Base-by-base conservation (phyloP, 2,113 vertebrate genomes). In the Gymnarchus niloticus region DNA sequence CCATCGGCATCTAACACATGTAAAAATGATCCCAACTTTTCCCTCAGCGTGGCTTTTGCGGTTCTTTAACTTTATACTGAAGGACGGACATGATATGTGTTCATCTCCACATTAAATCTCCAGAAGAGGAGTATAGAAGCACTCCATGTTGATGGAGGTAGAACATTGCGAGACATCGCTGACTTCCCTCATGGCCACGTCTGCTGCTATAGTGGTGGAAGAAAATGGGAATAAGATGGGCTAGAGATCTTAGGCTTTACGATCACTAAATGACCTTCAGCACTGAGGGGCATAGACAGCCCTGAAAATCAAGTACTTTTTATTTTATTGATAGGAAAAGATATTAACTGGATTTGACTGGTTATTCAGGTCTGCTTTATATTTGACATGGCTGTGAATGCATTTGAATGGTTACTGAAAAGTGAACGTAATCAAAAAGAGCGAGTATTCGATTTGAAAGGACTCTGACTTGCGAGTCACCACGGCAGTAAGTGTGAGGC, bases 41-140 rank as follows among this genome's bases (percentile, higher is more conserved):
- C 33, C 33, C 17, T 73, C 33, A 73, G 33, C 19, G 14, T 19
- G 65, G 61, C 33, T 6, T 37, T 25, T 37, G 37, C 17, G 61
- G 65, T 41, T 73, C 33, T 37, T 41, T 73, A 69, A 73, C 65
- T 37, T 6, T 41, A 41, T 41, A 19, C 33, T 33, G 25, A 2
- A 33, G 65, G 41, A 73, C 33, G 19, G 33, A 73, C 41, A 33
- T 73, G 65, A 6, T n/a, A 73, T 41, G 33, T 41, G n/a, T n/a
- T n/a, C n/a, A n/a, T n/a, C n/a, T n/a, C n/a, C n/a, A n/a, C n/a
- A 73, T 73, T 73, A 37, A 73, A 73, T 73, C 12, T 73, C 65
- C 33, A 41, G 65, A 41, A 41, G 33, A 73, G 33, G 41, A 37
- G 33, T 69, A 69, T 69, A 41, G 41, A 69, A 41, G 33, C 65